Percentiles rank a stretch among this genome's conserved stretches.
These are phyloP conservation scores for Thelaira solivaga DNA, from an alignment of 2,888 invertebrate genomes.

Conservation along the genomic window DNA sequence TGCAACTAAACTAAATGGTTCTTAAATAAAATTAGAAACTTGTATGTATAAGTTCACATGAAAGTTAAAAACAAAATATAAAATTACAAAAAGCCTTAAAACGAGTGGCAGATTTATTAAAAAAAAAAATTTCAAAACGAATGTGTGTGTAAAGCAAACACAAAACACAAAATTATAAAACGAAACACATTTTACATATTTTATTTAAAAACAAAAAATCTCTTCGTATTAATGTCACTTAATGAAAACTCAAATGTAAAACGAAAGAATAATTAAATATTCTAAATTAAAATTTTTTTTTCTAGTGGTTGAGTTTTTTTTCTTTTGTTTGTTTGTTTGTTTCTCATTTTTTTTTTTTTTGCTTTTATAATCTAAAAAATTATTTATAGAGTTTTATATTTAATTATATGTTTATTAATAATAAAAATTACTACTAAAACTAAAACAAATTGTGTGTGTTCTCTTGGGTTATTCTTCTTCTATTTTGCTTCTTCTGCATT, in stretches of 20 bases:
- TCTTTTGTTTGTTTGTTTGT: slow-evolving; percentile 25
- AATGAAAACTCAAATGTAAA: background rate
- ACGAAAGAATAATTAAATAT: no score
- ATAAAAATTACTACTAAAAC: slow-evolving; percentile 43
- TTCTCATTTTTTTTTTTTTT: slow-evolving; percentile 20
- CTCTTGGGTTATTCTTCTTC: slow-evolving; percentile 36
- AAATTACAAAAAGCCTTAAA: no score
- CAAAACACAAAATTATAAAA: no score
- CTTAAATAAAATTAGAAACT: slow-evolving; percentile 4
- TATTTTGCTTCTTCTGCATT: background rate
- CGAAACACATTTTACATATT: no score
- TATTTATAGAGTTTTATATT: slow-evolving; percentile 17
- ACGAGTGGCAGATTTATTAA: no score
- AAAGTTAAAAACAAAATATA: no score
- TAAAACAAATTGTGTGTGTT: slow-evolving; percentile 57
- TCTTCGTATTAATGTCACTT: background rate
- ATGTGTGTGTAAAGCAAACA: no score
- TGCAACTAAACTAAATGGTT: slow-evolving; percentile 20
- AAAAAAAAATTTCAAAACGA: no score
- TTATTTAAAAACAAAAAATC: no score
- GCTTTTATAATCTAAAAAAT: slow-evolving; percentile 25
- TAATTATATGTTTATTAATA: no score
- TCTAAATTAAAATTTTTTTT: no score
- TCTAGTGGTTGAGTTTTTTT: slow-evolving; percentile 18
- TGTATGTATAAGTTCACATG: no score